These are phyloP conservation scores for Condylura cristata DNA, from an alignment of 2,113 vertebrate genomes.

Conservation along the genomic window DNA sequence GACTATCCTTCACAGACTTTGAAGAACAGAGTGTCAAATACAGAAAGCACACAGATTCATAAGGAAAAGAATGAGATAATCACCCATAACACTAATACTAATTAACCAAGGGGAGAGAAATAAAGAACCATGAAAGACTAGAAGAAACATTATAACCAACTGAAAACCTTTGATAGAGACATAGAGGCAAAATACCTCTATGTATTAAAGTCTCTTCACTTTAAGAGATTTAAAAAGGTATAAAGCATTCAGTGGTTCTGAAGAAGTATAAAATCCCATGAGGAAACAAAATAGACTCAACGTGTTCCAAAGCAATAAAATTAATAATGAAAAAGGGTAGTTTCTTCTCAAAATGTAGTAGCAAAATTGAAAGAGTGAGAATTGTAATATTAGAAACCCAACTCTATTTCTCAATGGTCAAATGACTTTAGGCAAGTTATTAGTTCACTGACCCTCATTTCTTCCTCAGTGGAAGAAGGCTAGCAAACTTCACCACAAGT, in stretches of 20 bases:
- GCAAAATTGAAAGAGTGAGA: neutral
- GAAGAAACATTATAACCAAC: neutral
- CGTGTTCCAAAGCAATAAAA: constrained; percentile 8
- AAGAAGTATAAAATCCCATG: neutral
- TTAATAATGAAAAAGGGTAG: neutral
- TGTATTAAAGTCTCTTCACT: too few species aligned
- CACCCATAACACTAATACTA: neutral
- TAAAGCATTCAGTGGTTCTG: neutral
- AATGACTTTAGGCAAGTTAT: neutral
- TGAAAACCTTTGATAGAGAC: neutral
- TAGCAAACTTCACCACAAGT: neutral
- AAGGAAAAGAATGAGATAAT: neutral
- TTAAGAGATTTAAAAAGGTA: neutral
- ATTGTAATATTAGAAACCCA: neutral
- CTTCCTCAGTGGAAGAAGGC: neutral
- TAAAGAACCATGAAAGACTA: neutral
- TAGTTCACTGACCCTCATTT: neutral
- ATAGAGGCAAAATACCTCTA: neutral
- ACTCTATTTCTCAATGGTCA: neutral
- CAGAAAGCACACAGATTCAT: neutral
- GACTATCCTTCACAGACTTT: neutral
- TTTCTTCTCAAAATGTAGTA: neutral
- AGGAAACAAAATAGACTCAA: neutral
- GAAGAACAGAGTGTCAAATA: neutral
- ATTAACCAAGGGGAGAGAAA: neutral